Evolutionary conservation across 2,113 vertebrate genomes (phyloP), one percentile per base, ranked within the genome.

Genomic region (Brienomyrus brachyistius): DNA sequence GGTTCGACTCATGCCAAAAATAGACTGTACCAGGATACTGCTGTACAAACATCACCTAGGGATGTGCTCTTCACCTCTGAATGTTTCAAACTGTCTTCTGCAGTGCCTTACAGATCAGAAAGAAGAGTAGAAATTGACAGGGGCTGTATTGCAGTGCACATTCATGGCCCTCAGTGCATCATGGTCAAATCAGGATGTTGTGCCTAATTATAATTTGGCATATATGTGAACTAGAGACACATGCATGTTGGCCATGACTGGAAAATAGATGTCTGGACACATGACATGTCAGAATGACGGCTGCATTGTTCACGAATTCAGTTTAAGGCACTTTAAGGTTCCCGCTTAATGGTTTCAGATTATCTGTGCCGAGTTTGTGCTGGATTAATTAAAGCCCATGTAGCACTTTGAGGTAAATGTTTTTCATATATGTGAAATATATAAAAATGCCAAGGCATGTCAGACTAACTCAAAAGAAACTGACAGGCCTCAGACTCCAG

Each of bases 251-350:
- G 35, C 35, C 15, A 19, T 77, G 19, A 43, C 74, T 77, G 35
- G 13, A 40, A 77, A 6, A 40, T 17, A 77, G 31, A 77, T 40
- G 31, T 77, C 31, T 17, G 31, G 31, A 15, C 31, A 7, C n/a
- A n/a, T n/a, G n/a, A 52, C 6, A 15, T 27, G 35, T 83, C 35
- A 89, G 56, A 54, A 43, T 87, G 82, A 88, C 62, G 52, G 48
- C 89, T 93, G 89, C 90, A 91, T 93, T 91, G 92, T 93, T 91
- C 45, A 92, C 92, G 87, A 23, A 40, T 91, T 88, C 62, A 51
- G 50, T 83, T 31, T 7, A 50, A 51, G 66, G 9, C 43, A 52
- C 51, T 21, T 88, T 91, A 56, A 56, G 5, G 54, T 56, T 90
- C 92, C 91, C 89, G 88, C 92, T 91, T 90, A 70, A 70, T 70